Evolutionary conservation across 2,888 invertebrate genomes (phyloP).

Genomic region (Horisme vitalbata): DNA sequence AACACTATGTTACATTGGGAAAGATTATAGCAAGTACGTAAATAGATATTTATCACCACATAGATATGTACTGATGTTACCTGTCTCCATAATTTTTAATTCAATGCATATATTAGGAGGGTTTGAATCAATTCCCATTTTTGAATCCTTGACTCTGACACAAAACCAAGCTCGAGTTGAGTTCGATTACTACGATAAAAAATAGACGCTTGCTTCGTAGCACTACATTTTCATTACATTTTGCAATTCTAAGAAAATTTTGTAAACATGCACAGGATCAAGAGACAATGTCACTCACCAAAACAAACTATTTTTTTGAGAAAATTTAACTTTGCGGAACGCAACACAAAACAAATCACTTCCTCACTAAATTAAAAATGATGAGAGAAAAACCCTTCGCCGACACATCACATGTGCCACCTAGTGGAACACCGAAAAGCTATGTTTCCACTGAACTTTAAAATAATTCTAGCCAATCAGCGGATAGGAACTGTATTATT

Average conservation of each 20-base stretch:
- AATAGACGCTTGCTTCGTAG: constrained; percentile 32
- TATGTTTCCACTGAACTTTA: constrained; percentile 47
- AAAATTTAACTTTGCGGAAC: constrained; percentile 54
- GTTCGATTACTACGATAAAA: constrained; percentile 30
- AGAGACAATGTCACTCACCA: constrained; percentile 62
- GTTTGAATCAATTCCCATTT: background rate
- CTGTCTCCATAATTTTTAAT: background rate
- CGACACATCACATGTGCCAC: constrained; percentile 59
- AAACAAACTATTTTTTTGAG: constrained; percentile 65
- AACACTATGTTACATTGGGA: no score
- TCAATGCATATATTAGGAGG: background rate
- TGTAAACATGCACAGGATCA: background rate
- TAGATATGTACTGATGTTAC: background rate
- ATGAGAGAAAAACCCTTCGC: constrained; percentile 70
- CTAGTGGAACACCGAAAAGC: constrained; percentile 61
- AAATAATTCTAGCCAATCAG: constrained; percentile 37
- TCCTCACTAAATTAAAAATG: constrained; percentile 61
- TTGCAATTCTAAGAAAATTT: no score
- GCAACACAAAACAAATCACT: constrained; percentile 67
- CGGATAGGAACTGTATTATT: accelerated
- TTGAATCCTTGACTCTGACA: constrained; percentile 10
- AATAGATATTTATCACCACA: no score
- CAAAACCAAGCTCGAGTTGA: constrained; percentile 5
- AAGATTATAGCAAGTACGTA: no score
- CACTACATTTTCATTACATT: background rate